phyloP scores from a whole-genome alignment of 2,113 vertebrate species.

The Stigmatopora nigra region DNA sequence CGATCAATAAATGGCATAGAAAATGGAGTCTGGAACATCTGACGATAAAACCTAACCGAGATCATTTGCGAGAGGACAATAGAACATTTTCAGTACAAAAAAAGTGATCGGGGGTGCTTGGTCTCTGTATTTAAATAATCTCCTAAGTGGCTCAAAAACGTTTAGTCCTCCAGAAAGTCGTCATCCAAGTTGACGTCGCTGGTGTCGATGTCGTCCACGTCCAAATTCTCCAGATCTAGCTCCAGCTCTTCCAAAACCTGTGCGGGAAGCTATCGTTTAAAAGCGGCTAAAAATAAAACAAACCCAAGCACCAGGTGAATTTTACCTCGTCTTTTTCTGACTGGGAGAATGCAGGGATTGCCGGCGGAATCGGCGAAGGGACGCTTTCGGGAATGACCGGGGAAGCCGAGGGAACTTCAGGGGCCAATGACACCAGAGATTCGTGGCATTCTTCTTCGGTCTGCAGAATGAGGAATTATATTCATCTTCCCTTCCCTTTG shows the following conservation, averaged over 20 bases:
- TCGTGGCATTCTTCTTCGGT: constrained; percentile 41
- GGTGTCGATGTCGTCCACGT: constrained; percentile 94
- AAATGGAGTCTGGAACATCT: constrained; percentile 36
- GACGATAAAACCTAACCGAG: constrained; percentile 23
- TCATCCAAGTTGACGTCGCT: constrained; percentile 94
- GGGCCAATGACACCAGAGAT: constrained; percentile 19
- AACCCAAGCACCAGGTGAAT: background rate
- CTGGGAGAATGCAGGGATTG: constrained; percentile 22
- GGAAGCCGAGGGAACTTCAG: constrained; percentile 20
- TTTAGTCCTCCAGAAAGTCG: constrained; percentile 77
- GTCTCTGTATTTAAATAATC: constrained; percentile 63
- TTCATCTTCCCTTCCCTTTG: too few relatives aligned
- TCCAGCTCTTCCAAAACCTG: constrained; percentile 87
- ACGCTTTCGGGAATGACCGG: constrained; percentile 28
- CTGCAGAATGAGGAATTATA: constrained; percentile 9
- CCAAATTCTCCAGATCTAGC: constrained; percentile 91
- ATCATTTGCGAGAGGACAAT: constrained; percentile 29
- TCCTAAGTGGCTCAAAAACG: constrained; percentile 23
- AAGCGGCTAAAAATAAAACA: background rate
- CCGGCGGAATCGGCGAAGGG: constrained; percentile 24
- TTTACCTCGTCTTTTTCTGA: constrained; percentile 50
- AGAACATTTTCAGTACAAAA: constrained; percentile 56
- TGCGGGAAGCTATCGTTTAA: background rate
- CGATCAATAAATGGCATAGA: constrained; percentile 39
- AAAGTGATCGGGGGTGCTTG: constrained; percentile 44